phyloP scores from a whole-genome alignment of 35 echinoderm and acorn worm species.

The Ophioderma brevispina region DNA sequence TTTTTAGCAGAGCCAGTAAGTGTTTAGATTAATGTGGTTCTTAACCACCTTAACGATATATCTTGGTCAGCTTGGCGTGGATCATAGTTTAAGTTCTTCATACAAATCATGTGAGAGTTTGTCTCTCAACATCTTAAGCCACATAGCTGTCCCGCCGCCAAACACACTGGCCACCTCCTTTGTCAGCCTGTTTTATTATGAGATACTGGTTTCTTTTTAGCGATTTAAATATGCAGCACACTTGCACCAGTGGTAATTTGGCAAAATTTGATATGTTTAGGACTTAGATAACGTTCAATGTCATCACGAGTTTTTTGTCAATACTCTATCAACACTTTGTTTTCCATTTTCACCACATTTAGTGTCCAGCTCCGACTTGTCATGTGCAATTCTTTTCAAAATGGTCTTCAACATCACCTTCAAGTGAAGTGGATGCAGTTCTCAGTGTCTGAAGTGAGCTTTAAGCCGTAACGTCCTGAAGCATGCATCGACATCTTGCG shows the following conservation, averaged over 20 bases:
- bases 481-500: not conserved
- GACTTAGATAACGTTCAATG: not conserved
- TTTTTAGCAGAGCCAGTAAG: constrained; percentile 1
- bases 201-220: not conserved
- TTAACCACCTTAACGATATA: not conserved
- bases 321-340: not conserved
- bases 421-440: not conserved
- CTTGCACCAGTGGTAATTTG: not conserved
- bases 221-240: not conserved
- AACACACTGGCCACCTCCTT: constrained; percentile 31
- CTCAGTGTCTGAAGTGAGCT: not conserved
- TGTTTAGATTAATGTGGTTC: not conserved
- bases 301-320: not conserved
- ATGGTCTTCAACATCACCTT: too few species aligned
- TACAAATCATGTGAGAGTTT: constrained; percentile 14
- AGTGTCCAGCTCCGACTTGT: not conserved
- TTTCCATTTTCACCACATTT: not conserved
- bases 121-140: not conserved
- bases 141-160: constrained; percentile 33
- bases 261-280: not conserved
- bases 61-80: constrained; percentile 16
- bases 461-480: not conserved
- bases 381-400: not conserved
- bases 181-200: constrained; percentile 33
- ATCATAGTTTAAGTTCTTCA: not conserved